These are phyloP conservation scores for Drosophila longiperda DNA, from an alignment of 2,888 invertebrate genomes.

Conservation along the genomic window DNA sequence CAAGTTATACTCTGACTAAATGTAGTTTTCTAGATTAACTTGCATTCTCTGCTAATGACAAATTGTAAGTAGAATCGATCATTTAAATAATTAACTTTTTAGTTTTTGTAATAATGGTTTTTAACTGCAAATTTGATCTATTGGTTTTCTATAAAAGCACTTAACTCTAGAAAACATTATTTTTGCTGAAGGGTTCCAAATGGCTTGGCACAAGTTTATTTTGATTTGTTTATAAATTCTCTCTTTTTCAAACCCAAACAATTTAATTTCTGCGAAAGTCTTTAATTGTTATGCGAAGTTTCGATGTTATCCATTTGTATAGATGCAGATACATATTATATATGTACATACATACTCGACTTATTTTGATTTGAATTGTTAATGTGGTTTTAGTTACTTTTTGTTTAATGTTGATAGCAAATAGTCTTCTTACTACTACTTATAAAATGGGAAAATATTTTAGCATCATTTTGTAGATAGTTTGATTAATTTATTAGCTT, in stretches of 20 bases:
- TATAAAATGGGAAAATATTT: neutral
- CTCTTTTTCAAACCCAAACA: neutral
- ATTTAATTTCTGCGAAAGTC: conserved; percentile 36
- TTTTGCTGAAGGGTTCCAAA: conserved; percentile 12
- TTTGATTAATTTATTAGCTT: neutral
- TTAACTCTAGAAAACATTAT: neutral
- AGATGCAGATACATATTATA: neutral
- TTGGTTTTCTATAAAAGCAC: neutral
- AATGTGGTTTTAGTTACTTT: neutral
- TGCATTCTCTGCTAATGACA: neutral
- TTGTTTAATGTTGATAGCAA: neutral
- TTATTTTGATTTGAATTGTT: neutral
- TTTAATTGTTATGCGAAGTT: conserved; percentile 43
- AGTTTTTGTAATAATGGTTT: neutral
- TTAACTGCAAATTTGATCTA: neutral
- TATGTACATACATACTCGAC: neutral
- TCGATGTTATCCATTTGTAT: conserved; percentile 1
- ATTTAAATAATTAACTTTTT: neutral
- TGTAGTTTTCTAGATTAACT: conserved; percentile 1
- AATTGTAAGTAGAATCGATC: neutral
- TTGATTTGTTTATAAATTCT: conserved; percentile 15
- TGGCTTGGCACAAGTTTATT: conserved; percentile 13
- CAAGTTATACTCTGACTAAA: neutral
- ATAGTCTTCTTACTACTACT: neutral
- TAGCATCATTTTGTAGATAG: neutral